Evolutionary conservation across 2,888 invertebrate species (phyloP).

Genomic region (Incurvaria masculella): DNA sequence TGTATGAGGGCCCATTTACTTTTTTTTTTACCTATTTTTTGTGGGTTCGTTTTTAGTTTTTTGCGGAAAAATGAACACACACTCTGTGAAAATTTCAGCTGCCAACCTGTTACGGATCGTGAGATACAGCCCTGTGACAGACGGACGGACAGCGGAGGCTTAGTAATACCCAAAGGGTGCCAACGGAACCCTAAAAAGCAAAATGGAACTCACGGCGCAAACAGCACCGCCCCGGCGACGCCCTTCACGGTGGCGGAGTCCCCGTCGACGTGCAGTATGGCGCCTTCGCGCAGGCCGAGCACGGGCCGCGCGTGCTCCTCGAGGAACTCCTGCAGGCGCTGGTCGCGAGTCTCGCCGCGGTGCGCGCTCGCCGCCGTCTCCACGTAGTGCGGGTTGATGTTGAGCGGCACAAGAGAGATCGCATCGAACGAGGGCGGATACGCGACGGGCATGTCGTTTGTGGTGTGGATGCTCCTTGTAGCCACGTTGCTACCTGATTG

Average conservation of each 20-base stretch:
- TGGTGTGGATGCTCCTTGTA: conserved; percentile 74
- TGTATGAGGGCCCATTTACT: no score
- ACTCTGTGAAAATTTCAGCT: no score
- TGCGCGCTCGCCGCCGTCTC: conserved; percentile 63
- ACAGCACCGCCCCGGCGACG: conserved; percentile 60
- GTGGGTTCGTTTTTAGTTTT: no score
- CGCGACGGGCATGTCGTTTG: conserved; percentile 88
- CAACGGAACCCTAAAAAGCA: no score
- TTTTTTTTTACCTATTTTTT: no score
- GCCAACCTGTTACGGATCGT: no score
- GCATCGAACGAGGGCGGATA: conserved; percentile 72
- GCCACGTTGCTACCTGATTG: conserved; percentile 86
- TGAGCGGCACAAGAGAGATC: conserved; percentile 71
- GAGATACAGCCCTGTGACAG: no score
- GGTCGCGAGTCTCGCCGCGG: conserved; percentile 76
- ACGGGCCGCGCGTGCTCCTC: conserved; percentile 58
- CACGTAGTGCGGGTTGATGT: conserved; percentile 82
- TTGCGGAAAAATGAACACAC: no score
- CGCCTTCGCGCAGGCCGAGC: conserved; percentile 71
- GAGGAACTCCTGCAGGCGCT: conserved; percentile 67
- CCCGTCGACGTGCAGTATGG: conserved; percentile 60
- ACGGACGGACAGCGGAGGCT: no score
- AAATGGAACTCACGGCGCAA: conserved; percentile 54
- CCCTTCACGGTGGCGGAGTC: conserved; percentile 60
- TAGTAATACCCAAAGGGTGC: no score